Evolutionary conservation across 1,140 invertebrate genomes (phyloP).

Genomic region (Papilio polyxenes): DNA sequence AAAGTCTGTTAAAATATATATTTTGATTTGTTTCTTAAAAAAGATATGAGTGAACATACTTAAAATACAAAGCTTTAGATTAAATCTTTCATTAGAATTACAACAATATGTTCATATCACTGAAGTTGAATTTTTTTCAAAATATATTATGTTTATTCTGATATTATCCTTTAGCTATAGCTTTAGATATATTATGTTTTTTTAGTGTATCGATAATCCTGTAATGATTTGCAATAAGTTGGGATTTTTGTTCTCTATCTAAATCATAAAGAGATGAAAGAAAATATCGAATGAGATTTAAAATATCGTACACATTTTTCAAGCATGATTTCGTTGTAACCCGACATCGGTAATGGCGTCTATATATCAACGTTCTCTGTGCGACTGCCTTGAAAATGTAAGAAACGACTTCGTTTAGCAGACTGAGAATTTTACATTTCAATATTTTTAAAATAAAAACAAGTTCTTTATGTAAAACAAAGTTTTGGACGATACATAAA

Average conservation of each 20-base stretch:
- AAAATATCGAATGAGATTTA: slow-evolving; percentile 18
- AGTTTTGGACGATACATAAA: background rate
- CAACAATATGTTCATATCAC: too few relatives aligned
- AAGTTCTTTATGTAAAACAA: background rate
- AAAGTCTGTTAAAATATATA: too few relatives aligned
- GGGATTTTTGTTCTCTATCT: slow-evolving; percentile 3
- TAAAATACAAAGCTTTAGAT: too few relatives aligned
- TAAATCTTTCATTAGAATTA: too few relatives aligned
- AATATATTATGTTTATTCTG: too few relatives aligned
- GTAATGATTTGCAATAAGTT: background rate
- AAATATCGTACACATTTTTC: slow-evolving; percentile 26
- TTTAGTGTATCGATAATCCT: background rate
- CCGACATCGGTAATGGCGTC: slow-evolving; percentile 20
- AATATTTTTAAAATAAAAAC: slow-evolving; percentile 22
- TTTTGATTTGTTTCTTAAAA: too few relatives aligned
- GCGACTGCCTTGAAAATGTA: slow-evolving; percentile 13
- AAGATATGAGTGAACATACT: too few relatives aligned
- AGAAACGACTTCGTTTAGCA: slow-evolving; percentile 12
- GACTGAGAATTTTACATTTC: background rate
- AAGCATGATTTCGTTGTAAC: slow-evolving; percentile 26
- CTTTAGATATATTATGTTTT: too few relatives aligned
- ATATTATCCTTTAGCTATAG: too few relatives aligned
- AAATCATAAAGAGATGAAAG: slow-evolving; percentile 21
- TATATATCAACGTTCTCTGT: slow-evolving; percentile 16
- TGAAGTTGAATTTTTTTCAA: too few relatives aligned